These are phyloP conservation scores for Oceanodroma tethys DNA, from an alignment of 2,113 vertebrate genomes.

Conservation along the genomic window DNA sequence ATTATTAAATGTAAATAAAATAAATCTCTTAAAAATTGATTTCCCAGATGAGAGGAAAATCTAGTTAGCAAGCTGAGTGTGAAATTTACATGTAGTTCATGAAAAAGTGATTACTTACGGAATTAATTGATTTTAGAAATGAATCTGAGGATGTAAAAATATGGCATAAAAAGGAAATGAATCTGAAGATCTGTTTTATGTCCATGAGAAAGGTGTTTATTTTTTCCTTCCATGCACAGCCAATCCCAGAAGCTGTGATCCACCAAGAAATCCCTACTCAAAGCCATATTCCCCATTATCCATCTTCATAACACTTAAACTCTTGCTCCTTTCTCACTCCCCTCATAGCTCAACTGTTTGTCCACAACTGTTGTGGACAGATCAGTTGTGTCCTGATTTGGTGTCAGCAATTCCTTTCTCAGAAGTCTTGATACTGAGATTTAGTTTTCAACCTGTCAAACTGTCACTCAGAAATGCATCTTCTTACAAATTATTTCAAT, in stretches of 20 bases:
- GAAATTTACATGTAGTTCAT: slow-evolving; percentile 64
- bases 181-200: background rate
- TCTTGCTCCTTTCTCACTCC: background rate
- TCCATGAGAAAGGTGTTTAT: background rate
- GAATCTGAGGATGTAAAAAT: slow-evolving; percentile 10
- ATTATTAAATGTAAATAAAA: slow-evolving; percentile 57
- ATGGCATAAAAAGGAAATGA: background rate
- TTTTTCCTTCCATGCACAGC: background rate
- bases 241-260: slow-evolving; percentile 5
- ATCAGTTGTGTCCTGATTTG: background rate
- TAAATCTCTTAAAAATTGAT: slow-evolving; percentile 60
- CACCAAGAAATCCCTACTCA: background rate
- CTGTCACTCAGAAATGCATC: background rate
- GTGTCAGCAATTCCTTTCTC: background rate
- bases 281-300: background rate
- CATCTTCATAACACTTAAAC: background rate
- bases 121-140: slow-evolving; percentile 60
- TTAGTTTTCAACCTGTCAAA: background rate
- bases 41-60: slow-evolving; percentile 63
- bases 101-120: slow-evolving; percentile 57
- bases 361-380: background rate
- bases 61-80: slow-evolving; percentile 58
- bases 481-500: background rate
- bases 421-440: background rate
- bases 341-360: background rate